A percentile compares a stretch with the other conserved stretches of the same genome.
Evolutionary conservation across 2,113 vertebrate species (phyloP).

Genomic region (Pterocles gutturalis): DNA sequence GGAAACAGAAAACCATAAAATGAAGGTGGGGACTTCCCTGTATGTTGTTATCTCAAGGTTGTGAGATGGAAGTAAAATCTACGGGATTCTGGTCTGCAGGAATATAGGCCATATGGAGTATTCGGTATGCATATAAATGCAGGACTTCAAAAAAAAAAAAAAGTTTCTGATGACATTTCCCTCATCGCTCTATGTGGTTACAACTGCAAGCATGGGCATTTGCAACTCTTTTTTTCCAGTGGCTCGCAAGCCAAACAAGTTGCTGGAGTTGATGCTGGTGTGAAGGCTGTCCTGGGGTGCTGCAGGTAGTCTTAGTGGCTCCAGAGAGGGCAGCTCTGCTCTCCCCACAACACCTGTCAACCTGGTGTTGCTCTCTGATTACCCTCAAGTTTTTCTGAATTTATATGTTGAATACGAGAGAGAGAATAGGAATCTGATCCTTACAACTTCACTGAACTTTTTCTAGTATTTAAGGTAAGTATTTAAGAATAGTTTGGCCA

Average conservation of each 20-base stretch:
- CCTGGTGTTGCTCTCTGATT: background rate
- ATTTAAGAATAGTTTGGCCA: background rate
- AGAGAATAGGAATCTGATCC: background rate
- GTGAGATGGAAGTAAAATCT: background rate
- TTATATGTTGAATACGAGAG: background rate
- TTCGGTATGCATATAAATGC: background rate
- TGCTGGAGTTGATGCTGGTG: background rate
- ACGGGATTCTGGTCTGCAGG: accelerated
- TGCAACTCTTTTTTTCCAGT: background rate
- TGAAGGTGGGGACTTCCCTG: background rate
- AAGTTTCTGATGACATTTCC: background rate
- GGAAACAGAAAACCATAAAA: background rate
- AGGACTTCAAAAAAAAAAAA: background rate
- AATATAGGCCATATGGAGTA: background rate
- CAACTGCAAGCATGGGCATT: background rate
- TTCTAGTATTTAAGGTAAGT: background rate
- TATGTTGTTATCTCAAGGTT: background rate
- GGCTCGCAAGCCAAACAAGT: background rate
- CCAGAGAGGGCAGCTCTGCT: background rate
- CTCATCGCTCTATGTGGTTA: background rate
- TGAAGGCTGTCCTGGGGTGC: background rate
- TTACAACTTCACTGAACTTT: background rate
- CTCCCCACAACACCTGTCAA: background rate
- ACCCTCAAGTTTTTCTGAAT: background rate
- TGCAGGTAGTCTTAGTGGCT: background rate